Evolutionary conservation across 2,888 invertebrate species (phyloP), one percentile per base, ranked within the genome.

Genomic region (Papilio gigon): DNA sequence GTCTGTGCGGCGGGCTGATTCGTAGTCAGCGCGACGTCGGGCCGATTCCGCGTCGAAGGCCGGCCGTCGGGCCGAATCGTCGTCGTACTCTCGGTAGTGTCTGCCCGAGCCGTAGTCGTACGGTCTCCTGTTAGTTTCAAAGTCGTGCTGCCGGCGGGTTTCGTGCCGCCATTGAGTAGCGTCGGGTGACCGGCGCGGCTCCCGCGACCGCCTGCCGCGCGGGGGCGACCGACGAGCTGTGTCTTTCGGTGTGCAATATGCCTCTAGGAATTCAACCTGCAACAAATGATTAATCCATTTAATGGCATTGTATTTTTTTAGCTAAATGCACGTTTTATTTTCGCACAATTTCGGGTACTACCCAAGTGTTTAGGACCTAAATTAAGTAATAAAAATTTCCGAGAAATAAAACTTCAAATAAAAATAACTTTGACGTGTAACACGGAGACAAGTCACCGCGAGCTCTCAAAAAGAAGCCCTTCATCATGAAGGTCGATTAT

Each of bases 191-290:
- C 92, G 86, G 27, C 89, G 84, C 60, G 86, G 82, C 70, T 90
- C 92, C 65, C 91, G 80, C 27, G 92, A 90, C 64, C 90, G 86
- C 67, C 92, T 89, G 70, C 81, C 86, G 77, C 90, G 87, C 77
- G 87, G 90, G 75, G 92, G 90, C 11, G 92, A 90, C 58, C 90
- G 86, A 35, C 88, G 86, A 14, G 92, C 88, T 78, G 94, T 95
- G 83, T 95, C 95, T 73, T 94, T 93, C 17, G 95, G 95, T 78
- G 95, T 95, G 80, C 95, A 95, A 84, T 95, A 95, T 69, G 94
- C 94, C 84, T 95, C 95, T 84, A 95, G 90, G 76, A 95, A 93
- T 86, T 95, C 95, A 76, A 95, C 93, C 94, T 95, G 87, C 1
- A 93, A 93, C 53, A 56, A 56, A 30, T 8, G 3, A 53, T 30